These are phyloP conservation scores for Sphaeramia orbicularis DNA, from an alignment of 2,797 vertebrate species.

Conservation along the genomic window DNA sequence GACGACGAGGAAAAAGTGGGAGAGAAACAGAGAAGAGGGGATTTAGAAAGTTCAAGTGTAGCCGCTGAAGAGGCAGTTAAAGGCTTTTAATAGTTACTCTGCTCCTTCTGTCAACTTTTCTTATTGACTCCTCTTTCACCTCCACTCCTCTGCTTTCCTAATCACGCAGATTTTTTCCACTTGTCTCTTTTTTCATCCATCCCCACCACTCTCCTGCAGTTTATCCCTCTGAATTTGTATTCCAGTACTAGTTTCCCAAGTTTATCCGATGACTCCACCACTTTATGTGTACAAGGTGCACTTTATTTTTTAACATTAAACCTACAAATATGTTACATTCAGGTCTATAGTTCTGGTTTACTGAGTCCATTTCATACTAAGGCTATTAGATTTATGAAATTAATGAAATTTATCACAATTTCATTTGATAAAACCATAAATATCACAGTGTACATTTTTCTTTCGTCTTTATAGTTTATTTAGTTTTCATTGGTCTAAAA, in stretches of 20 bases:
- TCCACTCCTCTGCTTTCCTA: conserved; percentile 49
- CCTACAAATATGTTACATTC: too few species aligned
- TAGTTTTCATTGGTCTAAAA: too few species aligned
- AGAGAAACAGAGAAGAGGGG: background rate
- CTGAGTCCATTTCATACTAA: too few species aligned
- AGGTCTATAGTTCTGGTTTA: too few species aligned
- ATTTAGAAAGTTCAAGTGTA: conserved; percentile 24
- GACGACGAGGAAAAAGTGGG: conserved; percentile 17
- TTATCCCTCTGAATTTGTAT: background rate
- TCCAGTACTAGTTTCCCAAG: conserved; percentile 11
- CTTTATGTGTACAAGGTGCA: too few species aligned
- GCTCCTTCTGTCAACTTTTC: conserved; percentile 22
- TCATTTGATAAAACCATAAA: too few species aligned
- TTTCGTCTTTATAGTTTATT: too few species aligned
- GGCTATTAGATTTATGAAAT: too few species aligned
- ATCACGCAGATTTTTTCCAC: conserved; percentile 35
- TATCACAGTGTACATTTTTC: too few species aligned
- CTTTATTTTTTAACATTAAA: too few species aligned
- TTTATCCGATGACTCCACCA: too few species aligned
- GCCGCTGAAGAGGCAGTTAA: conserved; percentile 20
- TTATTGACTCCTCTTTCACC: conserved; percentile 45
- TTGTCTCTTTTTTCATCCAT: conserved; percentile 23
- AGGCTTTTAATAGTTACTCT: conserved; percentile 23
- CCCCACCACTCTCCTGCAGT: conserved; percentile 16
- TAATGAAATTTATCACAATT: too few species aligned